phyloP scores from a whole-genome alignment of 2,797 vertebrate genomes.

The Pelochelys cantorii region DNA sequence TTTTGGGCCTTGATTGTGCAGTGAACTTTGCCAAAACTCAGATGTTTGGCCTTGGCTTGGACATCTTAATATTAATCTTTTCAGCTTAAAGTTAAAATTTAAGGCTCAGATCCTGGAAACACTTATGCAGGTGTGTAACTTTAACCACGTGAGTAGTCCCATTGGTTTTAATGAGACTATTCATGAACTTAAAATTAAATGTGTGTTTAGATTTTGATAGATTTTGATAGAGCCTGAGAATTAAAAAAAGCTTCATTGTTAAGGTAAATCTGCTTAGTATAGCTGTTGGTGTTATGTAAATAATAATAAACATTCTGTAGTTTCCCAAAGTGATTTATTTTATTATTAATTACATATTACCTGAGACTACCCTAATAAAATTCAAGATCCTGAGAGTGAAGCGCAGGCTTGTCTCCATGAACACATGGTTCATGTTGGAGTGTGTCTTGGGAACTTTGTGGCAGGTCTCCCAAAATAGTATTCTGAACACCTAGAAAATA shows the following conservation, averaged over 20 bases:
- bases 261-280: neutral
- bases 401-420: conserved; percentile 48
- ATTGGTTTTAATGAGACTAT: neutral
- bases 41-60: neutral
- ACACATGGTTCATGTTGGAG: conserved; percentile 31
- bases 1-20: fast-evolving
- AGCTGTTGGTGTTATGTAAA: neutral
- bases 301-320: neutral
- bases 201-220: fast-evolving
- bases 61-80: fast-evolving
- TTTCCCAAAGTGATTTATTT: neutral
- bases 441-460: conserved; percentile 52
- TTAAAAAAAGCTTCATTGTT: fast-evolving
- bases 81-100: fast-evolving
- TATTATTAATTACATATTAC: conserved; percentile 30
- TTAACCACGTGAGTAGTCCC: neutral
- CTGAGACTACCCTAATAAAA: neutral
- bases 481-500: conserved; percentile 67
- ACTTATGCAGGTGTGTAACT: neutral
- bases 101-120: neutral
- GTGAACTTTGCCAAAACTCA: fast-evolving
- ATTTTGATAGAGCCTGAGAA: fast-evolving
- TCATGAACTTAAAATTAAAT: neutral
- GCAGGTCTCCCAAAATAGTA: conserved; percentile 58
- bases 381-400: neutral